These are phyloP conservation scores for Onychomys arenicola DNA, from an alignment of 2,797 vertebrate genomes.

Conservation along the genomic window DNA sequence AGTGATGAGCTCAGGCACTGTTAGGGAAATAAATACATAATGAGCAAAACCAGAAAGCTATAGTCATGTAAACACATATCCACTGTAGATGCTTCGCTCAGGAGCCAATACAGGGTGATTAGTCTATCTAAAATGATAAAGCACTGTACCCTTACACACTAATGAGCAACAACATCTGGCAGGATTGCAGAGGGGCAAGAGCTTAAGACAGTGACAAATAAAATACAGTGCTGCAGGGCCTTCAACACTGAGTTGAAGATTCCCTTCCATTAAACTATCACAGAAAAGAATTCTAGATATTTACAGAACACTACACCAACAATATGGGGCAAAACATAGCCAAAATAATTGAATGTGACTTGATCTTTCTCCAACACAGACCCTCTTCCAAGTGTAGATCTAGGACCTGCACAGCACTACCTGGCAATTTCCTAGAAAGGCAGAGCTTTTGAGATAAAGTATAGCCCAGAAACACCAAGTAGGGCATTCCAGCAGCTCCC, in stretches of 20 bases:
- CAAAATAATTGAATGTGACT: constrained; percentile 47
- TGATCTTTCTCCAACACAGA: neutral
- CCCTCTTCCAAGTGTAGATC: neutral
- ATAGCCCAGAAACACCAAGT: neutral
- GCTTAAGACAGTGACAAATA: constrained; percentile 78
- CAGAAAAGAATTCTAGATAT: constrained; percentile 25
- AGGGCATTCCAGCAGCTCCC: neutral
- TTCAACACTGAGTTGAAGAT: constrained; percentile 68
- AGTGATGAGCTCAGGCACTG: constrained; percentile 60
- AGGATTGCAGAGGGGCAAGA: constrained; percentile 64
- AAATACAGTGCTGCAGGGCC: constrained; percentile 71
- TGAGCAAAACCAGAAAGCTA: constrained; percentile 78
- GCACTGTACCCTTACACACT: constrained; percentile 75
- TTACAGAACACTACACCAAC: neutral
- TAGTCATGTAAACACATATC: constrained; percentile 75
- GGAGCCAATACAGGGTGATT: constrained; percentile 79
- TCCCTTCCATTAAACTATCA: constrained; percentile 9
- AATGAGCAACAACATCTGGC: constrained; percentile 85
- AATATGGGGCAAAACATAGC: neutral
- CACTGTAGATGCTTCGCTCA: constrained; percentile 76
- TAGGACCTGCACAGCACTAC: neutral
- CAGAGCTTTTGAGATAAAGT: neutral
- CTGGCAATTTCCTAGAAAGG: neutral
- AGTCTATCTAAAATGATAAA: constrained; percentile 83
- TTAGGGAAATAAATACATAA: constrained; percentile 84